A percentile compares a stretch with the other conserved stretches of the same genome.
These are phyloP conservation scores for Scophthalmus maximus DNA, from an alignment of 2,113 vertebrate species.

Conservation along the genomic window DNA sequence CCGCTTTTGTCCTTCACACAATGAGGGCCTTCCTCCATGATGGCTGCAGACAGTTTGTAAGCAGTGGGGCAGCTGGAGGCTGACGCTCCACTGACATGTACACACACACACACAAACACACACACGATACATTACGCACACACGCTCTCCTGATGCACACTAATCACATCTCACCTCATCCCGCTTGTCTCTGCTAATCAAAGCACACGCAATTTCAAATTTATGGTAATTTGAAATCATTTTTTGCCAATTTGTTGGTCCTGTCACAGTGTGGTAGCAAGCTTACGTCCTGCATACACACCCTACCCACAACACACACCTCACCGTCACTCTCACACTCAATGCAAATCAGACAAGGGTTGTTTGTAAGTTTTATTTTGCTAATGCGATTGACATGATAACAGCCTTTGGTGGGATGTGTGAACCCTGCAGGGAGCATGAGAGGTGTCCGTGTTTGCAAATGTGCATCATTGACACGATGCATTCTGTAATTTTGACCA, in stretches of 20 bases:
- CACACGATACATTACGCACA: background rate
- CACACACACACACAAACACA: constrained; percentile 24
- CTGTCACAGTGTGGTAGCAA: background rate
- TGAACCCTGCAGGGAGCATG: constrained; percentile 18
- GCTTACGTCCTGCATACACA: background rate
- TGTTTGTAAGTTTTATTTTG: background rate
- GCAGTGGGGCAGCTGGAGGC: constrained; percentile 52
- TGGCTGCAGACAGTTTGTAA: constrained; percentile 65
- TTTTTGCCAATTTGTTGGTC: background rate
- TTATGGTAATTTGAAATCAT: constrained; percentile 1
- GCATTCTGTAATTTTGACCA: too few species aligned
- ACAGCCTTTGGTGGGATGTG: constrained; percentile 1
- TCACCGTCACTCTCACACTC: background rate
- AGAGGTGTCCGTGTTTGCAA: background rate
- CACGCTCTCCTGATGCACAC: background rate
- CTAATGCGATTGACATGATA: background rate
- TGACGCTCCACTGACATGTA: constrained; percentile 27
- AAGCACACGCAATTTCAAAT: constrained; percentile 9
- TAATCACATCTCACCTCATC: constrained; percentile 18
- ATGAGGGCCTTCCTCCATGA: constrained; percentile 68
- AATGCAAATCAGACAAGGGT: background rate
- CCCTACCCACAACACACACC: background rate
- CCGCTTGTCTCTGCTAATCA: constrained; percentile 18
- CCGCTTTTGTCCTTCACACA: constrained; percentile 81
- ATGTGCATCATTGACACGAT: background rate